phyloP scores from a whole-genome alignment of 2,888 invertebrate genomes.

The Marronus borbonicus region DNA sequence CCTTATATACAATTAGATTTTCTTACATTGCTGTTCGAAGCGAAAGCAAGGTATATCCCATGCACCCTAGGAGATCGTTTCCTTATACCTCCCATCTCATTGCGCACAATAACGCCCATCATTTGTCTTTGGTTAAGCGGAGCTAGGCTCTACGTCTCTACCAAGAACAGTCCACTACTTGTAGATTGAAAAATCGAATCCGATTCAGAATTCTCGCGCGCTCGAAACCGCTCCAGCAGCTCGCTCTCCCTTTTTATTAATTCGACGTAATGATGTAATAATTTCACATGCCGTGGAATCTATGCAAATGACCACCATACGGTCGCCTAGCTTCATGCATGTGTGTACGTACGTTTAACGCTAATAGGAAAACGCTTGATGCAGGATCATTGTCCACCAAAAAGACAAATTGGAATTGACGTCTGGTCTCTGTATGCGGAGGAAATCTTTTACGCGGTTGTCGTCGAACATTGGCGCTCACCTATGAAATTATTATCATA shows the following conservation, averaged over 20 bases:
- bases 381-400: conserved; percentile 4
- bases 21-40: no score
- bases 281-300: conserved; percentile 18
- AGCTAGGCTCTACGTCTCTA: not conserved
- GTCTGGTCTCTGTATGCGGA: no score
- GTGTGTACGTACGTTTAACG: not conserved
- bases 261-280: conserved; percentile 32
- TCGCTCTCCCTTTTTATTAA: no score
- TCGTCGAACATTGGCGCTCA: not conserved
- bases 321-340: no score
- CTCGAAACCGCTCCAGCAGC: no score
- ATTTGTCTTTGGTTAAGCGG: conserved; percentile 6
- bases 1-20: no score
- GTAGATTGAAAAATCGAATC: not conserved
- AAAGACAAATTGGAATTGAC: conserved; percentile 18
- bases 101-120: not conserved
- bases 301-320: conserved; percentile 21
- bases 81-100: conserved; percentile 9
- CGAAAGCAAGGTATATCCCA: not conserved
- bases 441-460: not conserved
- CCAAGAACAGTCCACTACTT: conserved; percentile 4
- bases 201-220: no score
- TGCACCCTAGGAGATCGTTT: conserved; percentile 19
- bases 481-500: conserved; percentile 19
- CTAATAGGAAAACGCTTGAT: conserved; percentile 11